Base-by-base conservation (phyloP, 2,797 vertebrate genomes). In the Triplophysa bombifrons region DNA sequence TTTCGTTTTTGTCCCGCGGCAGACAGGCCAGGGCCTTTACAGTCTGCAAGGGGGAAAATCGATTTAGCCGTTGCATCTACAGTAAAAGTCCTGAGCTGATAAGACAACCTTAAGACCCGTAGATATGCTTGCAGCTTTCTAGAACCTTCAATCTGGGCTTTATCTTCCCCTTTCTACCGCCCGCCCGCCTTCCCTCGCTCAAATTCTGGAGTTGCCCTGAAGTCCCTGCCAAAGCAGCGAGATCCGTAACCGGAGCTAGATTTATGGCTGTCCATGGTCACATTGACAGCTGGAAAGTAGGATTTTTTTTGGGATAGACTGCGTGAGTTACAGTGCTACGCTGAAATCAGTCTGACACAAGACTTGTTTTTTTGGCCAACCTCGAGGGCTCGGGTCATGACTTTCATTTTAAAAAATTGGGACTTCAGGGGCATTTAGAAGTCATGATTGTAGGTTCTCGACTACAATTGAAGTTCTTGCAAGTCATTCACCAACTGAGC, bases 21-120 rank as follows among this genome's bases (percentile, higher is more conserved):
- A 78, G 69, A 53, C 65, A 38, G 34, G 75, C 69, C 50, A 41
- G 71, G 27, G 69, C 41, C 71, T 84, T 41, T 81, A 50, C 14
- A 22, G 69, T 76, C 38, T 82, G 73, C 58, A 65, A 71, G 58
- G 65, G 51, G 66, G 61, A 64, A 11, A 64, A 83, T 86, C 79
- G 85, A 84, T 84, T 84, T 83, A 81, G 71, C 72, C 10, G 60
- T 71, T 70, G 70, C 44, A 20, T 84, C 66, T 80, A 61, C 76
- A 53, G 79, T 68, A 80, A 69, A 72, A 83, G 80, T 74, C 77
- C 66, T 79, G 72, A 82, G 80, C 72, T 84, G 56, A 82, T 78
- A 60, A 84, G 73, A 73, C 70, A 69, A 76, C 69, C 75, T 76
- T 70, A 14, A 74, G 80, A 84, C 78, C 86, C 66, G 19, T 50